Evolutionary conservation across 1,140 invertebrate genomes (phyloP), one percentile per base, ranked within the genome.

Genomic region (Rhopalosiphum padi): DNA sequence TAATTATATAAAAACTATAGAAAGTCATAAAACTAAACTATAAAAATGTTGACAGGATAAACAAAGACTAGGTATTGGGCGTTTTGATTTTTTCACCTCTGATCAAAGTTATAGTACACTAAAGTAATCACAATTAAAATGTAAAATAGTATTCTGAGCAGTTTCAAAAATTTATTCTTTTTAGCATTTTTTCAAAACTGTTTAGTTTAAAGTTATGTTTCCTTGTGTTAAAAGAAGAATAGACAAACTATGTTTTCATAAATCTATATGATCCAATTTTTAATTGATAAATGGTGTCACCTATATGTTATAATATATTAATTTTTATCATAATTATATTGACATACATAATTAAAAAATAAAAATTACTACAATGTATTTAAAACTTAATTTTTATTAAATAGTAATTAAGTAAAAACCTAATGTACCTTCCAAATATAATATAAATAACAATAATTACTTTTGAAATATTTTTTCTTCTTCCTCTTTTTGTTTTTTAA

Each of bases 391-490:
- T 77, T 77, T 77, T 18, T 6, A 77, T 77, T 21, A 77, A 68
- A 18, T n/a, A 51, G 1, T 51, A 51, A 51, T 46, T 51, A 51
- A 51, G 48, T 51, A 51, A 51, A 51, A 51, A 18, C 48, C 48
- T 51, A 51, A 51, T 30, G n/a, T n/a, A 68, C 1, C 1, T 77
- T 77, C n/a, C 30, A n/a, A 77, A 77, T 22, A 5, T 18, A n/a
- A n/a, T 77, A 77, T 77, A 5, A 77, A 77, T 35, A 48, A 87
- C 35, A 53, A 89, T 23, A 89, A 89, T 86, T 93, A 93, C 91
- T 93, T 93, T 21, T 55, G 82, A 37, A 53, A 25, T 43, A 30
- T 37, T 30, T 93, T 93, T 55, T 93, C 91, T 93, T 93, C 77
- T 86, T 93, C 48, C 1, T 83, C 37, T n/a, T 37, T 93, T 30